Conservation (phyloP, 2,113 vertebrate genomes). For the Pipa parva region DNA sequence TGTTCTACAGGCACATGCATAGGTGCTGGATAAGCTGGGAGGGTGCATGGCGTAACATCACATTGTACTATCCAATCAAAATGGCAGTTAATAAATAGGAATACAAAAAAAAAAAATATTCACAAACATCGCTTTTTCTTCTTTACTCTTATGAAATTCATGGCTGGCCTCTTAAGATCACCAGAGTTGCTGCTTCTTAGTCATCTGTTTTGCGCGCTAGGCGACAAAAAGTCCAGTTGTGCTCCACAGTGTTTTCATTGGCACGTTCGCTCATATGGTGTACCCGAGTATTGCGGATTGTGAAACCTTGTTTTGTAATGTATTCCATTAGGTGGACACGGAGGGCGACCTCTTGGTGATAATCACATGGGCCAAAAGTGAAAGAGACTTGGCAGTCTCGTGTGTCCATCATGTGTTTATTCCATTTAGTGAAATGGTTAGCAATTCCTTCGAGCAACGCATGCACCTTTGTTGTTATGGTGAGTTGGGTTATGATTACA, state of each 20-base stretch:
- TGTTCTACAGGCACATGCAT: constrained; percentile 63
- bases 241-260: constrained; percentile 97
- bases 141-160: neutral
- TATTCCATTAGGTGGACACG: constrained; percentile 96
- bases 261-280: constrained; percentile 98
- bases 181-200: constrained; percentile 58
- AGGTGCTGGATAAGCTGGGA: constrained; percentile 56
- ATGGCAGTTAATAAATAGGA: constrained; percentile 70
- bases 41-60: constrained; percentile 41
- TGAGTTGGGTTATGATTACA: constrained; percentile 95
- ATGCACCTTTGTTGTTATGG: constrained; percentile 93
- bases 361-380: constrained; percentile 95
- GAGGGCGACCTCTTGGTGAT: constrained; percentile 95
- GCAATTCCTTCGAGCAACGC: constrained; percentile 89
- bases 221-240: constrained; percentile 97
- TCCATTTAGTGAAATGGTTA: constrained; percentile 97
- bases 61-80: constrained; percentile 56
- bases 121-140: neutral
- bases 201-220: constrained; percentile 92
- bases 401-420: constrained; percentile 99
- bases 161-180: neutral
- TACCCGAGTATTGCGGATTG: constrained; percentile 90
- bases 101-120: constrained; percentile 48
- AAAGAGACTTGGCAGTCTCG: constrained; percentile 98
- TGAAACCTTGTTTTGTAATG: constrained; percentile 96